Conservation (phyloP, 2,797 vertebrate genomes). For the Philypnodon macrostomus region DNA sequence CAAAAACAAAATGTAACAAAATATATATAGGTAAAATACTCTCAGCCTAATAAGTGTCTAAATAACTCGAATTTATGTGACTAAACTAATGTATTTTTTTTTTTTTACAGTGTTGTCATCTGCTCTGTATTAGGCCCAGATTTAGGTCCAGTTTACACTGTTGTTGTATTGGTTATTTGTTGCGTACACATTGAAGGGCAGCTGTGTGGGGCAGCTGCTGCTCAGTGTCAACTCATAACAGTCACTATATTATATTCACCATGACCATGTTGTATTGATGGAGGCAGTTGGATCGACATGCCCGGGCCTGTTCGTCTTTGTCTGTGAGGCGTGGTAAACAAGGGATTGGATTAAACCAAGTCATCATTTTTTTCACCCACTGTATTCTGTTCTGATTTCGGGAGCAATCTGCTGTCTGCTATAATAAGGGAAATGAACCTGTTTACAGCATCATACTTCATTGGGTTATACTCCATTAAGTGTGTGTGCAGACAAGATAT, state of each 20-base stretch:
- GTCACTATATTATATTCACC: conserved; percentile 53
- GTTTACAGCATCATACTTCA: not conserved
- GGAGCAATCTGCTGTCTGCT: not conserved
- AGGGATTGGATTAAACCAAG: too few species aligned
- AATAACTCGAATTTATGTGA: too few species aligned
- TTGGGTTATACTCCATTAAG: conserved; percentile 1
- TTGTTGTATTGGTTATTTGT: conserved; percentile 54
- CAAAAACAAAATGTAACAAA: too few species aligned
- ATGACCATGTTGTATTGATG: conserved; percentile 45
- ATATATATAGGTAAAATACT: too few species aligned
- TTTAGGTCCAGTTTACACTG: conserved; percentile 53
- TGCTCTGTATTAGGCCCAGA: conserved; percentile 1
- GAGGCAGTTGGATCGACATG: conserved; percentile 53
- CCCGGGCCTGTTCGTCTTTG: conserved; percentile 57
- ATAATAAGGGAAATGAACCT: too few species aligned
- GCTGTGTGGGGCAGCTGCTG: conserved; percentile 68
- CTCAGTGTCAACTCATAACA: conserved; percentile 46
- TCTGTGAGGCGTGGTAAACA: conserved; percentile 23
- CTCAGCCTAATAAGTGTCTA: too few species aligned
- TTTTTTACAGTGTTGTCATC: too few species aligned
- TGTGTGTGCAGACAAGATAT: not conserved
- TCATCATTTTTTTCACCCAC: not conserved
- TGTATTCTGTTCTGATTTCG: not conserved
- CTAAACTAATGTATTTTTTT: too few species aligned
- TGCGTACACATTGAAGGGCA: conserved; percentile 52